Evolutionary conservation across 1,140 invertebrate genomes (phyloP).

Genomic region (Solenopsis fugax): DNA sequence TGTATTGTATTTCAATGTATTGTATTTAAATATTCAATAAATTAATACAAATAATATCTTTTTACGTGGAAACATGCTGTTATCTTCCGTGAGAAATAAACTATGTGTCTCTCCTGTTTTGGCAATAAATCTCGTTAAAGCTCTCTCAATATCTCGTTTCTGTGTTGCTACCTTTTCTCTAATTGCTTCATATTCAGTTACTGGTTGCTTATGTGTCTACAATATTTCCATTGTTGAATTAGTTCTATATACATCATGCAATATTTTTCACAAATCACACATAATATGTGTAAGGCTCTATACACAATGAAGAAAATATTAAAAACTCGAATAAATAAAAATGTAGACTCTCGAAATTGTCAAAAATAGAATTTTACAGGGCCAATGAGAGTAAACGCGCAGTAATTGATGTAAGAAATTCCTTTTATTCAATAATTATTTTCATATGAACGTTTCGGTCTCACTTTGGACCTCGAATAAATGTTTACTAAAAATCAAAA

Average conservation of each 20-base stretch:
- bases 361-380: too few species aligned
- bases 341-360: too few species aligned
- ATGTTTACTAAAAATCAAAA: too few species aligned
- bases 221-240: conserved; percentile 31
- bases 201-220: conserved; percentile 97
- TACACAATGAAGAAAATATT: too few species aligned
- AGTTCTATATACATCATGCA: conserved; percentile 3
- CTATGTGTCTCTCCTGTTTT: conserved; percentile 97
- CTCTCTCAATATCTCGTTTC: conserved; percentile 97
- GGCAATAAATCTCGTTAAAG: conserved; percentile 96
- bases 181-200: conserved; percentile 98
- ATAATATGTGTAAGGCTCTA: too few species aligned
- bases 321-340: too few species aligned
- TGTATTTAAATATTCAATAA: neutral
- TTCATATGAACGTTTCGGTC: too few species aligned
- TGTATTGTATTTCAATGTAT: too few species aligned
- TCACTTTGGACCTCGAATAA: too few species aligned
- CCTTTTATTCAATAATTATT: too few species aligned
- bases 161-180: conserved; percentile 97
- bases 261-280: neutral
- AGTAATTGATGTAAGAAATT: too few species aligned
- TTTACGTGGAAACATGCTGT: conserved; percentile 94
- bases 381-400: too few species aligned
- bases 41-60: conserved; percentile 67
- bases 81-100: conserved; percentile 95